phyloP scores from a whole-genome alignment of 92 coral and sea anemone genomes.

The Isaurus tuberculatus region DNA sequence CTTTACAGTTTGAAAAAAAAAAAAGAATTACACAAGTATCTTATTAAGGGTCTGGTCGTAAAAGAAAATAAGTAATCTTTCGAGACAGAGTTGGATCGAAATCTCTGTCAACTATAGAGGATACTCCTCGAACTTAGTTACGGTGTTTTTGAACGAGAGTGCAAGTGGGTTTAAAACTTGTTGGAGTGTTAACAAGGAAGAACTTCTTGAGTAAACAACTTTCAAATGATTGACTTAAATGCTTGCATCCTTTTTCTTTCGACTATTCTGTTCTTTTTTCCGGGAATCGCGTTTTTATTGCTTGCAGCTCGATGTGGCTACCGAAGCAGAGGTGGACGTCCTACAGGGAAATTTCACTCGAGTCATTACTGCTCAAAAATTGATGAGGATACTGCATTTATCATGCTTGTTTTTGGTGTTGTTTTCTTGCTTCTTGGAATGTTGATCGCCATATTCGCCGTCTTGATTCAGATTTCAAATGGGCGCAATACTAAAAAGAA shows the following conservation, averaged over 20 bases:
- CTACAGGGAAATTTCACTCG: not conserved
- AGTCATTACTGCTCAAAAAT: not conserved
- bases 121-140: too few relatives aligned
- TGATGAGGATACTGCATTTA: not conserved
- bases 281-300: not conserved
- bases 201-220: not conserved
- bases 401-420: slow-evolving; percentile 4
- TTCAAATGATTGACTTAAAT: slow-evolving; percentile 12
- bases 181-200: not conserved
- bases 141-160: too few relatives aligned
- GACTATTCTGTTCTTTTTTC: slow-evolving; percentile 24
- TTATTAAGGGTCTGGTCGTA: too few relatives aligned
- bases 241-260: slow-evolving; percentile 21
- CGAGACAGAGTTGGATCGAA: too few relatives aligned
- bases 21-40: not conserved
- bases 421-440: slow-evolving; percentile 5
- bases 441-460: slow-evolving; percentile 12
- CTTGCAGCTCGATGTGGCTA: slow-evolving; percentile 14
- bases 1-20: not conserved
- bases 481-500: not conserved
- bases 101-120: too few relatives aligned
- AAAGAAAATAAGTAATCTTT: too few relatives aligned
- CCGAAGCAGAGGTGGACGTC: not conserved
- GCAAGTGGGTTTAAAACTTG: too few relatives aligned
- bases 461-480: slow-evolving; percentile 18